A percentile compares a stretch with the other conserved stretches of the same genome.
phyloP scores from a whole-genome alignment of 2,797 vertebrate genomes.

The Scolopax bukidnonensis region DNA sequence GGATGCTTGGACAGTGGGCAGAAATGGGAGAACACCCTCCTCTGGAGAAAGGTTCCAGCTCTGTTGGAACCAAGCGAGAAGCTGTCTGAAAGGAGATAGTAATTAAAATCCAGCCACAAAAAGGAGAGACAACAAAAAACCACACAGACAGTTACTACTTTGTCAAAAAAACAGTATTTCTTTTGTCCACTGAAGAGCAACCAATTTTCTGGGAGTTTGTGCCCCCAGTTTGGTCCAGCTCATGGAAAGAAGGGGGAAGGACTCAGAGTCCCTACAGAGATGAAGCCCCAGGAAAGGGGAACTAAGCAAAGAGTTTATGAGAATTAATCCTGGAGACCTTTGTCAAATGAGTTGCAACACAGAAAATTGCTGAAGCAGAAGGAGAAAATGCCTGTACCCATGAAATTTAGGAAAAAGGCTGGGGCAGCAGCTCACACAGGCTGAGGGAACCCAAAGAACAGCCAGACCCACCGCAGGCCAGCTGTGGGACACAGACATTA shows the following conservation, averaged over 20 bases:
- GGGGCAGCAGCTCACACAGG: not conserved
- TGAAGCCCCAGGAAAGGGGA: not conserved
- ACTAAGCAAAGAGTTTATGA: not conserved
- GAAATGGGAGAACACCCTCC: not conserved
- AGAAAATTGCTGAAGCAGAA: not conserved
- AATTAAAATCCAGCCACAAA: not conserved
- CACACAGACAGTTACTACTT: not conserved
- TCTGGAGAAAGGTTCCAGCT: not conserved
- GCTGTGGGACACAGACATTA: not conserved
- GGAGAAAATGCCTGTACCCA: not conserved
- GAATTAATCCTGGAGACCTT: not conserved
- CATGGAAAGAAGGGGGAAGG: not conserved
- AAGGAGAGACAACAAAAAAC: not conserved
- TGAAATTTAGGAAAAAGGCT: not conserved
- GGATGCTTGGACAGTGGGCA: not conserved
- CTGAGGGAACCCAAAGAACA: not conserved
- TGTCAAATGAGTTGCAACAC: not conserved
- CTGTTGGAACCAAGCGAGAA: not conserved
- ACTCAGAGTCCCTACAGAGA: not conserved
- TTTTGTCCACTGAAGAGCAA: not conserved
- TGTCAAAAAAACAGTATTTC: not conserved
- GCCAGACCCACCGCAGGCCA: rapidly evolving
- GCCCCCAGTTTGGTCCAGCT: not conserved
- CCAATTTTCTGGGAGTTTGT: not conserved
- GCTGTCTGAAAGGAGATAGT: not conserved